Base-by-base conservation (phyloP, 1,140 invertebrate species). In the Meloidogyne hapla region DNA sequence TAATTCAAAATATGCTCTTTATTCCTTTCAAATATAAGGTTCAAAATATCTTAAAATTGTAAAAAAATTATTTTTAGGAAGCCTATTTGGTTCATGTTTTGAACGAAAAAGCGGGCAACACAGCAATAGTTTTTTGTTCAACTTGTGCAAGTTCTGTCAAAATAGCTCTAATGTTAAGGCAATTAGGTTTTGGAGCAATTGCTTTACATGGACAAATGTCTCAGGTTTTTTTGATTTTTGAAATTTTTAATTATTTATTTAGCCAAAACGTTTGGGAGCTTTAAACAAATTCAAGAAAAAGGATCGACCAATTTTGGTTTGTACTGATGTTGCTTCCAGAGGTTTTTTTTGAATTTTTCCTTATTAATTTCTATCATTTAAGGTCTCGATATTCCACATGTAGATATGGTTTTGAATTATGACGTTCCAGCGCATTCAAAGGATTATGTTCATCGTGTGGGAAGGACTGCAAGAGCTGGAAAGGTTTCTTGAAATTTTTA, bases 201-300 rank as follows among this genome's bases (percentile, higher is more conserved):
- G 95, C 96, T 1, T 89, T 99, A 12, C 94, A 99, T 88, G 96
- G 96, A 0, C 94, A 99, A 89, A 96, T 99, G 94, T 92, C 92
- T 74, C 90, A 90, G 85, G 88, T 89, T 84, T 61, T 13, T 23
- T 15, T n/a, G n/a, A n/a, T 9, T 56, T 56, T 56, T 6, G 6
- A 26, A 66, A 26, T 15, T 66, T 66, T 66, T 66, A 85, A 88
- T 88, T 21, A 2, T 21, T 69, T 28, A 74, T 73, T 74, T 9
- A 75, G 74, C 77, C 77, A 33, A 64, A 38, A 63, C 80, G 84
- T 1, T 65, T 86, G 48, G 80, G 70, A 8, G 70, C 84, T 0
- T 70, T 85, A 18, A 69, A 77, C 12, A 78, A 83, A 21, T 85
- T 85, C 70, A 75, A 84, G 28, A 79, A 79, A 3, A 79, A 72